These are phyloP conservation scores for Oncorhynchus gorbuscha DNA, from an alignment of 2,113 vertebrate genomes.

Conservation along the genomic window DNA sequence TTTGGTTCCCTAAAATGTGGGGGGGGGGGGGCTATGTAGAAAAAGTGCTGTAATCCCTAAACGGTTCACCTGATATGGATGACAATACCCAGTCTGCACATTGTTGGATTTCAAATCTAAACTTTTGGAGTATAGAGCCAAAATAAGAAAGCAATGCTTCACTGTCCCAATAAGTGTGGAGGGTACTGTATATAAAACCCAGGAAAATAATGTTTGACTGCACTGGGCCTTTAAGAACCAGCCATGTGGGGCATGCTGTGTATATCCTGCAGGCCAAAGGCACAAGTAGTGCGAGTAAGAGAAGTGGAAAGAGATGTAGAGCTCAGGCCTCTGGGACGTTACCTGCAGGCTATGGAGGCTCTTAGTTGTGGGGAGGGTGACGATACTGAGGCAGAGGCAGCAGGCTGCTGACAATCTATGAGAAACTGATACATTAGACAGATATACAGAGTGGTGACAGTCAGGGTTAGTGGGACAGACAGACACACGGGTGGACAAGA, in stretches of 20 bases:
- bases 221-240: background rate
- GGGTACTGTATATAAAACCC: no score
- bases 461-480: conserved; percentile 76
- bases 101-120: no score
- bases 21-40: no score
- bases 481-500: conserved; percentile 46
- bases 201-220: no score
- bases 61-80: no score
- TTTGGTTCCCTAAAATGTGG: no score
- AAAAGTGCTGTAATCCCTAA: no score
- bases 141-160: no score
- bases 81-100: no score
- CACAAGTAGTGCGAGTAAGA: background rate
- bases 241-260: background rate
- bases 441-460: conserved; percentile 88
- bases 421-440: conserved; percentile 99
- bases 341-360: conserved; percentile 86
- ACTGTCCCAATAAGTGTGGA: no score
- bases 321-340: conserved; percentile 61
- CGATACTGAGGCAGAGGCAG: conserved; percentile 94
- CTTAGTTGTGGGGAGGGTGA: conserved; percentile 93
- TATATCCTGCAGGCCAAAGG: background rate
- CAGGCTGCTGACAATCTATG: conserved; percentile 99
- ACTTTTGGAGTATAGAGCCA: no score
- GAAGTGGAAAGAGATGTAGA: background rate